Percentiles rank a stretch among this genome's conserved stretches.
phyloP scores from a whole-genome alignment of 37 sponge, comb jelly and placozoan genomes.

The Ephydatia muelleri region DNA sequence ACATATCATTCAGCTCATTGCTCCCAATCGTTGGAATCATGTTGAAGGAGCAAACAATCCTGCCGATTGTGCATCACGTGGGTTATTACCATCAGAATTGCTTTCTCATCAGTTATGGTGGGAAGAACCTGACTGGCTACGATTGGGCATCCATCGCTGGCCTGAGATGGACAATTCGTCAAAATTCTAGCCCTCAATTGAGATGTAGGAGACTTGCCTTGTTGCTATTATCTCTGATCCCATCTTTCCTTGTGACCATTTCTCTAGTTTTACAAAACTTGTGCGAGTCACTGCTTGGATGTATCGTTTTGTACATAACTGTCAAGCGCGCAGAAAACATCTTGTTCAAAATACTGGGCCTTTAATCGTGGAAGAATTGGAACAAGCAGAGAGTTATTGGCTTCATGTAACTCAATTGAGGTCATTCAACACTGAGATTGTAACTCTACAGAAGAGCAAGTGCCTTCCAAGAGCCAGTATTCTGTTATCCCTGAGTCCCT shows the following conservation, averaged over 20 bases:
- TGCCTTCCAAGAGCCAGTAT: too few relatives aligned
- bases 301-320: conserved; percentile 37
- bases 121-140: conserved; percentile 8
- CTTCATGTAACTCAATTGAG: not conserved
- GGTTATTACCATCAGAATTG: conserved; percentile 18
- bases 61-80: conserved; percentile 24
- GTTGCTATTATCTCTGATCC: conserved; percentile 4
- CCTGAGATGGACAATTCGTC: not conserved
- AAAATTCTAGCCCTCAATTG: not conserved
- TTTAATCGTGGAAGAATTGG: too few relatives aligned
- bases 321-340: not conserved
- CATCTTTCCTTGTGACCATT: conserved; percentile 17
- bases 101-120: conserved; percentile 12
- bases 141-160: too few relatives aligned
- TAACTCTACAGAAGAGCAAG: not conserved
- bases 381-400: not conserved
- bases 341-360: too few relatives aligned
- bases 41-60: conserved; percentile 6
- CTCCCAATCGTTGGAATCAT: conserved; percentile 7
- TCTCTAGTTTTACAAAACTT: conserved; percentile 15
- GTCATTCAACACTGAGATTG: conserved; percentile 18
- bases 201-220: not conserved
- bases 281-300: conserved; percentile 48
- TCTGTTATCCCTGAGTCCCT: too few relatives aligned
- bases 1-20: not conserved